Percentiles rank a stretch among this genome's conserved stretches.
Conservation (phyloP, 2,888 invertebrate genomes). For the Tetheella fluctuosa region DNA sequence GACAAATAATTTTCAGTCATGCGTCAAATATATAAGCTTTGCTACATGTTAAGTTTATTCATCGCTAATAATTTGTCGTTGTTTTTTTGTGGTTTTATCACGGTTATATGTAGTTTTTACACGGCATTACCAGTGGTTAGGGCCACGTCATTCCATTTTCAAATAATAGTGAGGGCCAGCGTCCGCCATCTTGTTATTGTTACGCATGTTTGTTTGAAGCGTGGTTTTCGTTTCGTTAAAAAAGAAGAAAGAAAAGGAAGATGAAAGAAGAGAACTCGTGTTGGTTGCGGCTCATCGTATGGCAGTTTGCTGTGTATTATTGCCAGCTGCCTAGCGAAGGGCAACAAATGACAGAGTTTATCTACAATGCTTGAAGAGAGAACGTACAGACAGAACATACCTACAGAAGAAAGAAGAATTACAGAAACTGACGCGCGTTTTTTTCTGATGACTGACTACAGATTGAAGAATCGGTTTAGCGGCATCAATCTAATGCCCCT, state of each 20-base stretch:
- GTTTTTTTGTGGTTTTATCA: background rate
- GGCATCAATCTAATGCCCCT: too few relatives aligned
- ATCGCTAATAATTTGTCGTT: background rate
- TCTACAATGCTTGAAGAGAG: conserved; percentile 41
- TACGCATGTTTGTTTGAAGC: background rate
- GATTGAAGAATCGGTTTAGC: too few relatives aligned
- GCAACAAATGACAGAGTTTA: conserved; percentile 81
- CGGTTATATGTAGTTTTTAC: too few relatives aligned
- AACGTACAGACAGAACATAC: conserved; percentile 21
- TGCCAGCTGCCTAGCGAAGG: conserved; percentile 85
- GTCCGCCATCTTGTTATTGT: conserved; percentile 23
- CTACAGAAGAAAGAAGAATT: background rate
- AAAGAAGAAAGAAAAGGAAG: conserved; percentile 22
- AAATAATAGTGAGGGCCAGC: background rate
- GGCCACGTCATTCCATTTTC: background rate
- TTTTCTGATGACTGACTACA: too few relatives aligned
- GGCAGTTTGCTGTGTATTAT: conserved; percentile 79
- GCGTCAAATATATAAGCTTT: too few relatives aligned
- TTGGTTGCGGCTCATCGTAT: conserved; percentile 84
- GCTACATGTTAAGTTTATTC: too few relatives aligned
- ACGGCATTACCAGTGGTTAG: too few relatives aligned
- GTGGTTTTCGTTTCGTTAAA: conserved; percentile 25
- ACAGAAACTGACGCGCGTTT: too few relatives aligned
- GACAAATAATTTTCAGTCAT: too few relatives aligned
- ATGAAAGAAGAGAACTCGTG: conserved; percentile 58